phyloP scores from a whole-genome alignment of 1,140 invertebrate genomes.

The Ptiloglossa arizonensis region DNA sequence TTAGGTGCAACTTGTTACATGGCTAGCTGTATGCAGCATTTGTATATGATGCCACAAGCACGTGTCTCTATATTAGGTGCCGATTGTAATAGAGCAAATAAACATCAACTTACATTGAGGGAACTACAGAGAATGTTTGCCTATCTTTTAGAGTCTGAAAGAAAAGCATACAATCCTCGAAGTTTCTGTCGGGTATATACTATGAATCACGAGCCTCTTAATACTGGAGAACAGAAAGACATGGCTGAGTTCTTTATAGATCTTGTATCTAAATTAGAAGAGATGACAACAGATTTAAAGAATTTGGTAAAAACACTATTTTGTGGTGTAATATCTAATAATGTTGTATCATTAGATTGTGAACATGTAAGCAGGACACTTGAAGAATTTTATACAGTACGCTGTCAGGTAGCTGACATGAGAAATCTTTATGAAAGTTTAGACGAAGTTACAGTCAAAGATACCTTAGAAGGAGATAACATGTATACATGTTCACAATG shows the following conservation, averaged over 20 bases:
- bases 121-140: constrained; percentile 98
- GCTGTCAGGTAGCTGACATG: constrained; percentile 98
- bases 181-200: constrained; percentile 98
- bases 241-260: constrained; percentile 99
- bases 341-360: constrained; percentile 96
- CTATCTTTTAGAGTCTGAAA: constrained; percentile 95
- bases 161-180: constrained; percentile 96
- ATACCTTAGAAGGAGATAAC: constrained; percentile 97
- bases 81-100: constrained; percentile 85
- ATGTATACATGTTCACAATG: constrained; percentile 99
- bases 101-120: constrained; percentile 91
- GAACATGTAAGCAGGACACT: constrained; percentile 95
- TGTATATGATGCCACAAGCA: constrained; percentile 98
- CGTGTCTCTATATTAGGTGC: constrained; percentile 90
- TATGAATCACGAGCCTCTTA: constrained; percentile 97
- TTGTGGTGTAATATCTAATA: constrained; percentile 96
- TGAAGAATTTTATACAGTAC: constrained; percentile 97
- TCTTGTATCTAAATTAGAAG: constrained; percentile 96
- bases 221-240: constrained; percentile 98
- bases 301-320: constrained; percentile 95
- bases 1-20: constrained; percentile 98
- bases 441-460: constrained; percentile 97
- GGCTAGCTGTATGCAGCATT: constrained; percentile 97
- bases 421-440: constrained; percentile 96
- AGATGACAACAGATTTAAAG: constrained; percentile 96